A percentile compares a stretch with the other conserved stretches of the same genome.
phyloP scores from a whole-genome alignment of 2,113 vertebrate species.

The Lates calcarifer region DNA sequence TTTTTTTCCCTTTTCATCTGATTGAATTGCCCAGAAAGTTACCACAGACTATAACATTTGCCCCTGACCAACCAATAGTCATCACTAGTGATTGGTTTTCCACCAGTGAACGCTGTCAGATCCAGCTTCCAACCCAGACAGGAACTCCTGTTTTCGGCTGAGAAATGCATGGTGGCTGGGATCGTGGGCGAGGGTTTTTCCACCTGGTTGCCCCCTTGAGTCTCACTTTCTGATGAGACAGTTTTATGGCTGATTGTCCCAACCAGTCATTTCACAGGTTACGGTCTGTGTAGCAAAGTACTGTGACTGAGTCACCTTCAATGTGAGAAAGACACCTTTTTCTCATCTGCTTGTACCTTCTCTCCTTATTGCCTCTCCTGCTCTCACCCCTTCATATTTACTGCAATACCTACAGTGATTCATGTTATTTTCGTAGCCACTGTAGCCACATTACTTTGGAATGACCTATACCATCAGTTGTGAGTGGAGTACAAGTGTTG shows the following conservation, averaged over 20 bases:
- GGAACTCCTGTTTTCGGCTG: background rate
- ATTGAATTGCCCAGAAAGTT: background rate
- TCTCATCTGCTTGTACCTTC: background rate
- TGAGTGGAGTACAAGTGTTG: constrained; percentile 19
- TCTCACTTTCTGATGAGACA: constrained; percentile 13
- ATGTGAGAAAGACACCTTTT: constrained; percentile 11
- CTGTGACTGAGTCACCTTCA: constrained; percentile 34
- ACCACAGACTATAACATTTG: background rate
- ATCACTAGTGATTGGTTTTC: background rate
- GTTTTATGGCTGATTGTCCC: constrained; percentile 1
- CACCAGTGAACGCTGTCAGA: background rate
- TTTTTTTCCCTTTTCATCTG: background rate
- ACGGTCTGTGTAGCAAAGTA: background rate
- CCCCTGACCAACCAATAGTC: background rate
- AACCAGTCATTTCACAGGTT: constrained; percentile 35
- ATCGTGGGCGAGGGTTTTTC: background rate
- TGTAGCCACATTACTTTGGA: constrained; percentile 9
- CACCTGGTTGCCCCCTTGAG: background rate
- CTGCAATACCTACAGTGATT: constrained; percentile 2
- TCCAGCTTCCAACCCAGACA: background rate
- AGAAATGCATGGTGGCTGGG: background rate
- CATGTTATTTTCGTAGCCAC: background rate
- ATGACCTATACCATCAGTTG: constrained; percentile 37
- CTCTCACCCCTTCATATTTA: background rate
- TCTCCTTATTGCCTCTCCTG: background rate